A percentile compares a stretch with the other conserved stretches of the same genome.
Evolutionary conservation across 1,140 invertebrate genomes (phyloP).

Genomic region (Glossosoma conforme): DNA sequence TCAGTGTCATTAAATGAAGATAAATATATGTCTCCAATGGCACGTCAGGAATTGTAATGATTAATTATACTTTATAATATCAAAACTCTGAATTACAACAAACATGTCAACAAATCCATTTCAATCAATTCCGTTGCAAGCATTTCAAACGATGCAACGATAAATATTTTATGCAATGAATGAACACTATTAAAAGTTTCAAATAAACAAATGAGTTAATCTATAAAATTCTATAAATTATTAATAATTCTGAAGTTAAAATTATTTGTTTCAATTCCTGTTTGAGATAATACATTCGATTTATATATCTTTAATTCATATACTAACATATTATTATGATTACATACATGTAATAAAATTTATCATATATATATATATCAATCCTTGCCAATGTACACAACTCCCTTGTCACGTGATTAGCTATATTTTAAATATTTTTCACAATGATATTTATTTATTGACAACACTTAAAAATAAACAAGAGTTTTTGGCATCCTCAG

Average conservation of each 20-base stretch:
- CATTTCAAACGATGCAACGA: no score
- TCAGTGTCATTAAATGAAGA: no score
- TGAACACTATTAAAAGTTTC: no score
- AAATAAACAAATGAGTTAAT: no score
- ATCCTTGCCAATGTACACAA: conserved; percentile 21
- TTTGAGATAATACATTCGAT: conserved; percentile 30
- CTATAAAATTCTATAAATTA: background rate
- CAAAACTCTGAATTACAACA: no score
- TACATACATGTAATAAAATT: conserved; percentile 23
- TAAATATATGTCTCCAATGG: no score
- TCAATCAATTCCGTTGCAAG: no score
- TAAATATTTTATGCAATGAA: no score
- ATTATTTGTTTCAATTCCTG: conserved; percentile 31
- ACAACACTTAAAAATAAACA: background rate
- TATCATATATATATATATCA: conserved; percentile 4
- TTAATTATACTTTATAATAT: no score
- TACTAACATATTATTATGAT: conserved; percentile 24
- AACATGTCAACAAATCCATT: no score
- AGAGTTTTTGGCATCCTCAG: background rate
- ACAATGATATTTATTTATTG: background rate
- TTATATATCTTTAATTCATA: conserved; percentile 16
- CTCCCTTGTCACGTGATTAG: conserved; percentile 23
- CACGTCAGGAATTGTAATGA: no score
- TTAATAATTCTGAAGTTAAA: conserved; percentile 26
- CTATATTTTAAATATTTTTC: no score